A percentile compares a stretch with the other conserved stretches of the same genome.
Conservation (phyloP, 2,888 invertebrate species). For the Caenorhabditis sp. region DNA sequence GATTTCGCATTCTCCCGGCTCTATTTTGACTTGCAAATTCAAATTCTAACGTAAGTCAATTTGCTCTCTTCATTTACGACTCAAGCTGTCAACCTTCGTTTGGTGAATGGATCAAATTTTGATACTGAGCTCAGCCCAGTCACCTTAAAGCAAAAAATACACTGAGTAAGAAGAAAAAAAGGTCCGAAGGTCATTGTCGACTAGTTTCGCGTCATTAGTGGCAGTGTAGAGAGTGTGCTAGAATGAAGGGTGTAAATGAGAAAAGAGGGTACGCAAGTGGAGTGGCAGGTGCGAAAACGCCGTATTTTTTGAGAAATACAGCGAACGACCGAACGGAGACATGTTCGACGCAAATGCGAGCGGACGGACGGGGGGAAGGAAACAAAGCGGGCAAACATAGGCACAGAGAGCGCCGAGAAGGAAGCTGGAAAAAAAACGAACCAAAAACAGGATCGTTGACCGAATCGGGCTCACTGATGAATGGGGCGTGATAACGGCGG, state of each 20-base stretch:
- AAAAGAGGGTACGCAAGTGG: neutral
- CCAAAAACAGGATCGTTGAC: constrained; percentile 61
- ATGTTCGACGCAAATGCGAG: constrained; percentile 47
- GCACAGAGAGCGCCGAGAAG: constrained; percentile 32
- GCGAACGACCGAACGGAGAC: constrained; percentile 31
- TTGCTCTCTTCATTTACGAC: neutral
- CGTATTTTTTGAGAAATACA: constrained; percentile 29
- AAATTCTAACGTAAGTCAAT: constrained; percentile 33
- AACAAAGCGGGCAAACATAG: constrained; percentile 54
- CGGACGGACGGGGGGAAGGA: constrained; percentile 21
- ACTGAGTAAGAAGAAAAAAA: constrained; percentile 17
- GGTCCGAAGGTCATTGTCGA: constrained; percentile 37
- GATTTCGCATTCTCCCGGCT: constrained; percentile 23
- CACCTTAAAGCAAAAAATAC: neutral
- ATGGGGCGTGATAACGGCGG: constrained; percentile 45
- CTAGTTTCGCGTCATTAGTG: constrained; percentile 49
- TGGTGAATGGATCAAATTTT: neutral
- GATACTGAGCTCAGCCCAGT: constrained; percentile 2
- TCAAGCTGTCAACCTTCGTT: neutral
- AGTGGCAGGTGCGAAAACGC: constrained; percentile 17
- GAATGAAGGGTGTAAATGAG: constrained; percentile 41
- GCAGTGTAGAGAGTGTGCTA: constrained; percentile 15
- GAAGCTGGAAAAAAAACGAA: constrained; percentile 40
- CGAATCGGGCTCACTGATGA: constrained; percentile 44
- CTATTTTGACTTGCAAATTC: constrained; percentile 50